Conservation (phyloP, 2,888 invertebrate species). For the Drymonia ruficornis region DNA sequence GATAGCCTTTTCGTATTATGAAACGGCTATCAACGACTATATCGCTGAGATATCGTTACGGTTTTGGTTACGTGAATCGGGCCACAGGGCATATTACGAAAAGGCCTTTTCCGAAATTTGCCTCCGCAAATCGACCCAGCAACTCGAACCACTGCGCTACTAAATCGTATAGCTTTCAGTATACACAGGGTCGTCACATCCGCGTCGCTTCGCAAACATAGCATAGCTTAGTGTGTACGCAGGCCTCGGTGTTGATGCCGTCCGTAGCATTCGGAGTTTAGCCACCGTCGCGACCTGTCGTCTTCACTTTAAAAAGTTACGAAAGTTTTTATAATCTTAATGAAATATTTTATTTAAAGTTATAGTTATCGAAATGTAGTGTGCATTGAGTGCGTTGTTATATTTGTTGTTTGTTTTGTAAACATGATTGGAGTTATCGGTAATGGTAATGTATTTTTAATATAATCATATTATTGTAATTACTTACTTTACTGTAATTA, state of each 20-base stretch:
- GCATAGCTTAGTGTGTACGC: neutral
- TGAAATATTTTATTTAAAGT: neutral
- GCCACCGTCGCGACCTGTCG: neutral
- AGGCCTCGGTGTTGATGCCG: neutral
- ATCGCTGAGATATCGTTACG: too few relatives aligned
- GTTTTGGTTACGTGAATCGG: too few relatives aligned
- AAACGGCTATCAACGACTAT: too few relatives aligned
- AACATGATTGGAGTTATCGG: constrained; percentile 50
- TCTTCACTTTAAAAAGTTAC: neutral
- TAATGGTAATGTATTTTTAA: constrained; percentile 39
- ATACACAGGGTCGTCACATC: neutral
- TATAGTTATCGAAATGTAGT: constrained; percentile 22
- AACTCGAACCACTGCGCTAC: too few relatives aligned
- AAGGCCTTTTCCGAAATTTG: too few relatives aligned
- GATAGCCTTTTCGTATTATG: too few relatives aligned
- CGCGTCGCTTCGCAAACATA: neutral
- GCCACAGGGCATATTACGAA: too few relatives aligned
- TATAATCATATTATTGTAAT: neutral
- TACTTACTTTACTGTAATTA: neutral
- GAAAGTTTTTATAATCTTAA: neutral
- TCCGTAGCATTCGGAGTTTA: neutral
- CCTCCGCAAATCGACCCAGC: too few relatives aligned
- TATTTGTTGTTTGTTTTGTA: constrained; percentile 21
- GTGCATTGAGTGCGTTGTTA: constrained; percentile 15
- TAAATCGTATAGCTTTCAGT: neutral